These are phyloP conservation scores for Melanostoma scalare DNA, from an alignment of 2,888 invertebrate species.

Conservation along the genomic window DNA sequence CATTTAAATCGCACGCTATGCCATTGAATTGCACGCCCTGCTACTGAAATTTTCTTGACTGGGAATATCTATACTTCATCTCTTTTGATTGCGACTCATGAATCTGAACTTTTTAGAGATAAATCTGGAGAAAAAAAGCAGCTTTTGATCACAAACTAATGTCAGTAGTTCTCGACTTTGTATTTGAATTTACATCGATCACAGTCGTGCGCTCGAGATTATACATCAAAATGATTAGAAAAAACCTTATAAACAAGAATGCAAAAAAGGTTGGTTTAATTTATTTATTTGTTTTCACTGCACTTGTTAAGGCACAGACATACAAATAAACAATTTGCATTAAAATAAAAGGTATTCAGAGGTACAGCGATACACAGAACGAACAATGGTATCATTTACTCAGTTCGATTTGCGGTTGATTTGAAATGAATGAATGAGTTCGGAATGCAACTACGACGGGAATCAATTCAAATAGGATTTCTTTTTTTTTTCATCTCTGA, in stretches of 20 bases:
- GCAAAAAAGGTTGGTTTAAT: too few species aligned
- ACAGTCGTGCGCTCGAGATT: slow-evolving; percentile 43
- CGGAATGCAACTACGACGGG: slow-evolving; percentile 47
- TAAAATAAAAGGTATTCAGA: slow-evolving; percentile 1
- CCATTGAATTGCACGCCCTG: slow-evolving; percentile 15
- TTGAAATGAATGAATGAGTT: slow-evolving; percentile 50
- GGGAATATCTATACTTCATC: too few species aligned
- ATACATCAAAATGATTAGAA: neutral
- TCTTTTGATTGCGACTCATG: neutral
- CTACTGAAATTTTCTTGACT: slow-evolving; percentile 22
- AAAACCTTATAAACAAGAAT: too few species aligned
- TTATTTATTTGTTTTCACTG: too few species aligned
- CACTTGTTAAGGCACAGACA: too few species aligned
- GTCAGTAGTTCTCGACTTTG: slow-evolving; percentile 34
- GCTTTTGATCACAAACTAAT: slow-evolving; percentile 9
- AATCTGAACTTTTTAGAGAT: slow-evolving; percentile 21
- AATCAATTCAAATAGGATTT: slow-evolving; percentile 23
- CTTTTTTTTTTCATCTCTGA: neutral
- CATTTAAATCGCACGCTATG: slow-evolving; percentile 3
- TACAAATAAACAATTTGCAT: neutral
- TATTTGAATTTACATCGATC: slow-evolving; percentile 21
- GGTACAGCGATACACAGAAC: neutral
- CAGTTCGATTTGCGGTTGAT: slow-evolving; percentile 50
- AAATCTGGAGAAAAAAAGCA: neutral
- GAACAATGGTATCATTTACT: slow-evolving; percentile 43